Base-by-base conservation (phyloP, 2,888 invertebrate genomes). In the Patella caerulea region DNA sequence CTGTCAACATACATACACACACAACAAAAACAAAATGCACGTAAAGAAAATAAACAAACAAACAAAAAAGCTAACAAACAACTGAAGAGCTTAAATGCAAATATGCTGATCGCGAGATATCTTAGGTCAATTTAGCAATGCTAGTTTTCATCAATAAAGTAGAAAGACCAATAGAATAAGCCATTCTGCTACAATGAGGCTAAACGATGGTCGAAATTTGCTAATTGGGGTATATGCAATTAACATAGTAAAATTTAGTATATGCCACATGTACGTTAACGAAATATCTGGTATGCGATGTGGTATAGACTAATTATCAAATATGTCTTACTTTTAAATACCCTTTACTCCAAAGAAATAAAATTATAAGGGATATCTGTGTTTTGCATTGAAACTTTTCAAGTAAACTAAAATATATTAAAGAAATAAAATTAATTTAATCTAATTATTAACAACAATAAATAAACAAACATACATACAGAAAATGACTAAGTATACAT, bases 1-100 rank as follows among this genome's bases (percentile, higher is more conserved):
- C 45, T 45, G 45, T 45, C 45, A 45, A 45, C 7, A 45, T 45
- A 45, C 34, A 45, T 45, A 45, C 34, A 45, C 45, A 45, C 45
- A 45, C 7, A 45, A 45, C 45, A 45, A 45, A 34, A 45, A 45
- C 45, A 24, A 65, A 74, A 72, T 78, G 72, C 75, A 78, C 75
- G 53, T 72, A 75, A 65, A 73, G 34, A 69, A 74, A 65, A 78
- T 55, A 29, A 71, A 74, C 29, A 65, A 69, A 75, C 73, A 77
- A 74, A 14, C n/a, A 53, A 74, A 73, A 59, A 69, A 3, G 65
- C 54, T 34, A 72, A 52, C 17, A 74, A 69, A 77, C 29, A 55
- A 72, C 29, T 19, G 70, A 71, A 56, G 45, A 76, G 34, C 45
- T 3, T 24, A 54, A 59, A 72, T 45, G 45, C 45, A 45, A 45